A percentile compares a stretch with the other conserved stretches of the same genome.
Evolutionary conservation across 1,140 invertebrate species (phyloP).

Genomic region (Rhysida immarginata): DNA sequence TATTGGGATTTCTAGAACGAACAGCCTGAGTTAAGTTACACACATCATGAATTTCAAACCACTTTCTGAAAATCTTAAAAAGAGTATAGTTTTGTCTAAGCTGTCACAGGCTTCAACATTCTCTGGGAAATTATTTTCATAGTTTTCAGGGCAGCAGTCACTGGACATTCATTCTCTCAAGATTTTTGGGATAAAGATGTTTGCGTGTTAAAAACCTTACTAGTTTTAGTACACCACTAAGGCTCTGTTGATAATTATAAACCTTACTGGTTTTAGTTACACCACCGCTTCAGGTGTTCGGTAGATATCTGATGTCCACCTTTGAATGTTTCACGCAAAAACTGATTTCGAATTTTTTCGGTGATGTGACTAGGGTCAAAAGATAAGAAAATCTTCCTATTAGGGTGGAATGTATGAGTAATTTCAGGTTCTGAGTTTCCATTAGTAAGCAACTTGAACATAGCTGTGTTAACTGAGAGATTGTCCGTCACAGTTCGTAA

Average conservation of each 20-base stretch:
- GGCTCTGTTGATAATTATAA: not conserved
- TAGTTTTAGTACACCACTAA: no score
- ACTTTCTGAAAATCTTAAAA: not conserved
- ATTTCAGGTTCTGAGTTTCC: not conserved
- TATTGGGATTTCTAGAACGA: not conserved
- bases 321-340: not conserved
- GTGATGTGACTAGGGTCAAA: not conserved
- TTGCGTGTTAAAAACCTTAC: not conserved
- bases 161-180: not conserved
- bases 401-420: not conserved
- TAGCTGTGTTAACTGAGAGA: not conserved
- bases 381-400: not conserved
- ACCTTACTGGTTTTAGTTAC: no score
- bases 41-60: not conserved
- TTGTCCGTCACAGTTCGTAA: not conserved
- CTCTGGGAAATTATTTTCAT: no score
- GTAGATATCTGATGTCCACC: not conserved
- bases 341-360: not conserved
- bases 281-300: not conserved
- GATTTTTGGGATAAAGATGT: not conserved
- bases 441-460: not conserved
- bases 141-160: not conserved
- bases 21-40: not conserved
- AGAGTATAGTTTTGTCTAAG: not conserved
- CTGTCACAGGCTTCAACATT: not conserved